Evolutionary conservation across 1,140 invertebrate genomes (phyloP).

Genomic region (Scaptomyza pallida): DNA sequence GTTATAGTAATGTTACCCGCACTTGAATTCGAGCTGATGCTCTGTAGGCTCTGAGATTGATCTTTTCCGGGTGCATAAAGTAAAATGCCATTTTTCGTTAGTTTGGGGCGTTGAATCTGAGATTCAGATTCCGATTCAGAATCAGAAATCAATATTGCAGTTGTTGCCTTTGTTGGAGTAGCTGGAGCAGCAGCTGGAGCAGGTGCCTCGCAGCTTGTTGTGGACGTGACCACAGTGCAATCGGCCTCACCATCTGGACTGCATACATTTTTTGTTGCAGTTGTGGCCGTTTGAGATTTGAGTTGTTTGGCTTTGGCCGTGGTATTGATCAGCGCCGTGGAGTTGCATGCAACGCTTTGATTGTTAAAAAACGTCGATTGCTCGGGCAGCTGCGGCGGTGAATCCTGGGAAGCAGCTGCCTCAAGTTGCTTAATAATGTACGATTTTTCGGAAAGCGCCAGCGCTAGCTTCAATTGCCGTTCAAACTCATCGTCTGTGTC

Average conservation of each 20-base stretch:
- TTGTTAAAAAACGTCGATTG: constrained; percentile 45
- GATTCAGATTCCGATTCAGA: background rate
- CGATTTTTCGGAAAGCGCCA: constrained; percentile 39
- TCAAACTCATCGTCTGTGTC: constrained; percentile 25
- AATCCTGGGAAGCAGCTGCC: background rate
- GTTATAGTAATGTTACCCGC: constrained; percentile 54
- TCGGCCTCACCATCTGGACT: constrained; percentile 45
- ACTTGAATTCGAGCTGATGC: constrained; percentile 1
- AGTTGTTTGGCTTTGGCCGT: constrained; percentile 16
- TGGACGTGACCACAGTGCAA: constrained; percentile 71
- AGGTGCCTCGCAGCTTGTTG: constrained; percentile 49
- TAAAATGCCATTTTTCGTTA: constrained; percentile 60
- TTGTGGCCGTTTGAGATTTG: background rate
- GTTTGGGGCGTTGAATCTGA: constrained; percentile 9
- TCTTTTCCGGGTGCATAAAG: constrained; percentile 41
- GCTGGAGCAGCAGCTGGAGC: background rate
- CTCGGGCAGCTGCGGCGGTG: constrained; percentile 11
- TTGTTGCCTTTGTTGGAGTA: too few relatives aligned
- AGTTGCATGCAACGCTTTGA: constrained; percentile 64
- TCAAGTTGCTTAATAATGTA: constrained; percentile 30
- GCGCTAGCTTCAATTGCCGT: constrained; percentile 27
- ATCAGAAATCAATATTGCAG: background rate
- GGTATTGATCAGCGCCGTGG: constrained; percentile 53
- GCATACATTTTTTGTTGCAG: background rate
- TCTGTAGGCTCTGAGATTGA: background rate